Evolutionary conservation across 2,888 invertebrate species (phyloP), one percentile per base, ranked within the genome.

Genomic region (Fragum whitleyi): DNA sequence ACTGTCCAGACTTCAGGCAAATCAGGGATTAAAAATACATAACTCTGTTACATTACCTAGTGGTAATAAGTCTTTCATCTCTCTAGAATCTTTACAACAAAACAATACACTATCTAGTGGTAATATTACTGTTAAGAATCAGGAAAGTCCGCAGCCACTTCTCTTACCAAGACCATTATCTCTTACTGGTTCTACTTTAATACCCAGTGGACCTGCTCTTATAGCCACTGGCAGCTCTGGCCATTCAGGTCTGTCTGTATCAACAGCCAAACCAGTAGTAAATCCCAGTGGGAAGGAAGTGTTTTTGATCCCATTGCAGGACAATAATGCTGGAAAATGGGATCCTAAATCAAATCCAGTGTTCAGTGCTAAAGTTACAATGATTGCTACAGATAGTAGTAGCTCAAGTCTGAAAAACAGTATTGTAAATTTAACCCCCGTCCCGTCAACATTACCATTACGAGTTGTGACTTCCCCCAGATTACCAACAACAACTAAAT

Each of bases 21-120:
- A 83, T 71, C 83, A 83, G 59, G 83, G 83, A n/a, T 32, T 79
- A 29, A 65, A 65, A 42, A 21, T 65, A 9, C 39, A 65, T 32
- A 65, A 39, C 36, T 39, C 53, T 29, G 67, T 74, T 19, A 29
- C 67, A 29, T 9, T 42, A 11, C 23, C 23, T 1, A 53, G n/a
- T 65, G 42, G 42, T 21, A 21, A 26, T 7, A 39, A 65, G 36
- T 28, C 65, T 42, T 65, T 65, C 23, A 65, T 65, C 42, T 23
- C 65, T 23, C 11, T 65, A 36, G 53, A 26, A 2, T 19, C 69
- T 51, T 21, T 69, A 11, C n/a, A 29, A 19, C 32, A 47, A 19
- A 51, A 29, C n/a, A 19, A 19, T 6, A n/a, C 23, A 51, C 11
- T 51, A 19, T 26, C 51, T 39, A 21, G 42, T 9, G 23, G 65